These are phyloP conservation scores for Sorex maritimensis DNA, from an alignment of 2,797 vertebrate genomes.

Conservation along the genomic window DNA sequence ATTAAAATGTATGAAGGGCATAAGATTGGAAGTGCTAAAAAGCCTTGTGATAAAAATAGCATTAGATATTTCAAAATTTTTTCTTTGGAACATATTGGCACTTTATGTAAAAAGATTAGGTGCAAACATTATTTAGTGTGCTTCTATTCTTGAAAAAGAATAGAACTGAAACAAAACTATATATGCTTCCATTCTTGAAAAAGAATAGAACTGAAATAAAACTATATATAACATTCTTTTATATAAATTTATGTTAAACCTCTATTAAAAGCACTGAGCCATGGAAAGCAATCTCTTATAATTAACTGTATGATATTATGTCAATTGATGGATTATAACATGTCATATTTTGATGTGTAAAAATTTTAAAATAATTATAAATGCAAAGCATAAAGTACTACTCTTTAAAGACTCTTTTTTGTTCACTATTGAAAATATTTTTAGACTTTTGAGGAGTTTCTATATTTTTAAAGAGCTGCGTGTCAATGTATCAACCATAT, in stretches of 20 bases:
- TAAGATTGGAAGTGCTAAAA: constrained; percentile 54
- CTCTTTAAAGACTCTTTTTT: not conserved
- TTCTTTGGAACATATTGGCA: constrained; percentile 24
- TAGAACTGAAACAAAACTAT: not conserved
- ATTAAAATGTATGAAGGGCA: constrained; percentile 67
- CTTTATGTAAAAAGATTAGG: constrained; percentile 8
- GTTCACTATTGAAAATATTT: not conserved
- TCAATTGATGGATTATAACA: constrained; percentile 58
- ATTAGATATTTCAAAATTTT: constrained; percentile 43
- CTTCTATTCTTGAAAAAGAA: constrained; percentile 10
- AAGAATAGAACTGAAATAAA: not conserved
- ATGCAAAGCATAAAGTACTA: constrained; percentile 39
- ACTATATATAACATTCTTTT: constrained; percentile 43
- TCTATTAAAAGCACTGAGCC: constrained; percentile 62
- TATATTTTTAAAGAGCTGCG: not conserved
- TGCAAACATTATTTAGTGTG: constrained; percentile 29
- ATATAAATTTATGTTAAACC: constrained; percentile 53
- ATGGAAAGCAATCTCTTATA: constrained; percentile 61
- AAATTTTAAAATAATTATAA: constrained; percentile 68
- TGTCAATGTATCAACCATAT: not conserved
- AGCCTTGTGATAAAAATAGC: constrained; percentile 60
- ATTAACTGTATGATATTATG: constrained; percentile 63
- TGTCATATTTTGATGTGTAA: constrained; percentile 64
- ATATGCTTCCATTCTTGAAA: constrained; percentile 35
- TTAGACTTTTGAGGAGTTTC: not conserved